Percentiles rank a stretch among this genome's conserved stretches.
phyloP scores from a whole-genome alignment of 2,113 vertebrate genomes.

The Nipponia nippon region DNA sequence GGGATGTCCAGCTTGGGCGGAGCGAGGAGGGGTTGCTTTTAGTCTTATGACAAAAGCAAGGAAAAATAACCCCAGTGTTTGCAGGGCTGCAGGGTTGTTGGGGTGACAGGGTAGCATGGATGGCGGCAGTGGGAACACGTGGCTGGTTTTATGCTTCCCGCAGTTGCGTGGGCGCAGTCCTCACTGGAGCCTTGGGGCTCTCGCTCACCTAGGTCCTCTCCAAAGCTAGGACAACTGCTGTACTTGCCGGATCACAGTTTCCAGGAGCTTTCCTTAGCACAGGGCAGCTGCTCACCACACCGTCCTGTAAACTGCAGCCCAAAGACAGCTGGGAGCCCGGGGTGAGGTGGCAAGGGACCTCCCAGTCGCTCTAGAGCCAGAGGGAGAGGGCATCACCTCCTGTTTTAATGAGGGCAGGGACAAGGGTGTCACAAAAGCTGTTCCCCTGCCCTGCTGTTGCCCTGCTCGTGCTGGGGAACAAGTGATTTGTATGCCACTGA shows the following conservation, averaged over 20 bases:
- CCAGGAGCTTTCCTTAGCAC: not conserved
- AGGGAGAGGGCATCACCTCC: not conserved
- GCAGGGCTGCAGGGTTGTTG: not conserved
- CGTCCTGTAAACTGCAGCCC: not conserved
- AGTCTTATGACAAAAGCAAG: not conserved
- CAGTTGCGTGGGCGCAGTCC: not conserved
- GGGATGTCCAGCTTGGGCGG: not conserved
- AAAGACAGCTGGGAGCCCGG: not conserved
- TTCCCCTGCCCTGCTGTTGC: not conserved
- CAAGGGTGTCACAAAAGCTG: not conserved
- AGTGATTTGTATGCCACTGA: not conserved
- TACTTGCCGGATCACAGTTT: not conserved
- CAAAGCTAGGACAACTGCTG: not conserved
- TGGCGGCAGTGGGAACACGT: fast-evolving
- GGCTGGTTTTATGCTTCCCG: not conserved
- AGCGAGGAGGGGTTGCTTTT: not conserved
- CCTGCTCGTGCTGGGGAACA: not conserved
- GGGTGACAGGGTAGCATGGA: not conserved
- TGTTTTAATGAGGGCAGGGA: not conserved
- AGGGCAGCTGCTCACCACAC: not conserved
- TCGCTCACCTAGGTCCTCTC: not conserved
- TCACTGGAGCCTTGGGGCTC: not conserved
- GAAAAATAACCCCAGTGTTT: not conserved
- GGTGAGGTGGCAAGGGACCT: not conserved
- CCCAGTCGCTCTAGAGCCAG: not conserved